A percentile compares a stretch with the other conserved stretches of the same genome.
These are phyloP conservation scores for Caenorhabditis elegans DNA, from an alignment of 1,140 invertebrate genomes.

Conservation along the genomic window DNA sequence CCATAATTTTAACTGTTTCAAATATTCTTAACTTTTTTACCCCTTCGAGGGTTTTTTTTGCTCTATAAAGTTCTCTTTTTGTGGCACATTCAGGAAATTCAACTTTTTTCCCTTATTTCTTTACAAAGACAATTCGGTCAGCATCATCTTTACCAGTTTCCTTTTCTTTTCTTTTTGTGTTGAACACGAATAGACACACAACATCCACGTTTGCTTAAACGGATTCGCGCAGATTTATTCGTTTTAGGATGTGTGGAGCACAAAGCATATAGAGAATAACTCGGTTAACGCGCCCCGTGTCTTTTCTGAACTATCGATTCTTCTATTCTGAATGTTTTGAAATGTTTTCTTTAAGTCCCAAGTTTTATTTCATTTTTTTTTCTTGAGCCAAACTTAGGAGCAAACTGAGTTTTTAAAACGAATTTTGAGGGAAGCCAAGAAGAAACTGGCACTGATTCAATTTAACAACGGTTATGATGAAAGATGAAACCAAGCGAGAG, in stretches of 20 bases:
- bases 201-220: slow-evolving; percentile 12
- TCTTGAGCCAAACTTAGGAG: not conserved
- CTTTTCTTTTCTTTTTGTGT: not conserved
- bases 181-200: slow-evolving; percentile 29
- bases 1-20: too few relatives aligned
- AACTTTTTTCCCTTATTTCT: not conserved
- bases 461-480: slow-evolving; percentile 3
- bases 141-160: not conserved
- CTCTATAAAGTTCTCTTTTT: not conserved
- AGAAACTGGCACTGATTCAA: slow-evolving; percentile 13
- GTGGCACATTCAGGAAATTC: not conserved
- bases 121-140: slow-evolving; percentile 20
- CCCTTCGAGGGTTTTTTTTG: too few relatives aligned
- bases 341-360: too few relatives aligned
- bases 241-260: slow-evolving; percentile 29
- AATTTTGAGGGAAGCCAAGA: not conserved
- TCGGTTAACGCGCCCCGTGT: slow-evolving; percentile 9
- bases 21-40: too few relatives aligned
- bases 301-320: slow-evolving; percentile 21
- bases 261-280: slow-evolving; percentile 31
- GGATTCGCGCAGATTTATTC: slow-evolving; percentile 14
- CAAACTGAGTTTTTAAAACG: not conserved
- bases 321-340: not conserved
- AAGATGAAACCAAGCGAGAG: not conserved
- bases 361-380: too few relatives aligned